Evolutionary conservation across 2,113 vertebrate species (phyloP), one percentile per base, ranked within the genome.

Genomic region (Colius striatus): DNA sequence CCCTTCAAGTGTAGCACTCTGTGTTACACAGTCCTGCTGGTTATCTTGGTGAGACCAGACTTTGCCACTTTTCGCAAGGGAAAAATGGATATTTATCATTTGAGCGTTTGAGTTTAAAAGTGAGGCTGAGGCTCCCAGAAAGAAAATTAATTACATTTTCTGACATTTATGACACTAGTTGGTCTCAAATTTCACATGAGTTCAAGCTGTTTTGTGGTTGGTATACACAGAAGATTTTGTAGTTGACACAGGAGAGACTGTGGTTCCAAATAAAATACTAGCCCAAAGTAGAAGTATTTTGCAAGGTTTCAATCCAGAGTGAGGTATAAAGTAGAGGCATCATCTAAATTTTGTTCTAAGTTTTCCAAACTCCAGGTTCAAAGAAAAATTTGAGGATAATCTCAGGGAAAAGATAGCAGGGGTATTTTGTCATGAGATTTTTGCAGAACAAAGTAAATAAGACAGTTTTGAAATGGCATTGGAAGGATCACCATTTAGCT

Each of bases 1-100:
- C 87, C 96, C 96, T 97, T 96, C 90, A 92, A 48, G 41, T 3
- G 4, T 10, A 80, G 53, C 20, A 72, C 36, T 71, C 62, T 38
- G 17, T 61, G 48, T 81, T 65, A 67, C 58, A 62, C 32, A 63
- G 51, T 63, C 48, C 67, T 66, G 18, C 43, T 32, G 34, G 71
- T 66, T 91, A 79, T 43, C 63, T 74, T 67, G 85, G 75, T 47
- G 53, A 85, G 75, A 79, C 60, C 30, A 54, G 29, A 36, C n/a
- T 84, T 78, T 62, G 81, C 19, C 12, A 13, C 1, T 27, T 13
- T 82, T n/a, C 65, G 66, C 30, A 84, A 76, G 92, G 36, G n/a
- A 82, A 65, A 71, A 84, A 41, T 15, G 36, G 36, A 70, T 27
- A 57, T 68, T 89, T 58, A 58, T 51, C 20, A 18, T 43, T 70